A percentile compares a stretch with the other conserved stretches of the same genome.
These are phyloP conservation scores for Liopterus haemorrhoidalis DNA, from an alignment of 2,888 invertebrate species.

Conservation along the genomic window DNA sequence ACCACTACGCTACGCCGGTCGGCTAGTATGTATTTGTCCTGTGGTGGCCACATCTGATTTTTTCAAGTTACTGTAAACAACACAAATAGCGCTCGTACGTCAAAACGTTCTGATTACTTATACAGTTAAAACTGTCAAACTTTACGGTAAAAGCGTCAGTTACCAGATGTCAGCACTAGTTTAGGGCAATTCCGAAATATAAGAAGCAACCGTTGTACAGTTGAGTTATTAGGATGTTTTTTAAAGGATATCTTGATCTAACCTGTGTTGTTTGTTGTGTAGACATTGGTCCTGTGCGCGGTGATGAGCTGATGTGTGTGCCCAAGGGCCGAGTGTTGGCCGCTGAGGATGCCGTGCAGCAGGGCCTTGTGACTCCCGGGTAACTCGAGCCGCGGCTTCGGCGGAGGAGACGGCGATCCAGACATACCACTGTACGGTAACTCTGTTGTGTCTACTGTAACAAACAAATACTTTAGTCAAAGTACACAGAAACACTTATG, in stretches of 20 bases:
- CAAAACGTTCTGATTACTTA: too few relatives aligned
- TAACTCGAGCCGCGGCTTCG: constrained; percentile 41
- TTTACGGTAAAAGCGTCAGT: too few relatives aligned
- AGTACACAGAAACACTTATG: not conserved
- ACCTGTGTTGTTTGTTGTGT: constrained; percentile 58
- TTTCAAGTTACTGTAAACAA: too few relatives aligned
- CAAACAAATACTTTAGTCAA: constrained; percentile 28
- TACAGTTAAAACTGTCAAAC: too few relatives aligned
- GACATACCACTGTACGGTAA: constrained; percentile 41
- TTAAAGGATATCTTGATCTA: constrained; percentile 34
- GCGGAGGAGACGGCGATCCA: constrained; percentile 36
- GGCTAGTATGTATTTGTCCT: too few relatives aligned
- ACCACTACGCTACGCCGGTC: too few relatives aligned
- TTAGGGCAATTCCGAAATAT: too few relatives aligned
- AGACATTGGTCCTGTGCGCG: constrained; percentile 56
- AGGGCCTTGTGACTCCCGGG: constrained; percentile 47
- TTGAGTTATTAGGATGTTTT: too few relatives aligned
- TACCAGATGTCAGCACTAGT: too few relatives aligned
- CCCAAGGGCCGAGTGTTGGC: constrained; percentile 44
- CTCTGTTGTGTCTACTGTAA: constrained; percentile 61
- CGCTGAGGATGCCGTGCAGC: constrained; percentile 59
- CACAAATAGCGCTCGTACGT: too few relatives aligned
- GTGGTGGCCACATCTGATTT: too few relatives aligned
- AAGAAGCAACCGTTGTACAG: too few relatives aligned
- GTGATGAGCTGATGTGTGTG: constrained; percentile 41